These are phyloP conservation scores for Saturnia pavonia DNA, from an alignment of 2,888 invertebrate species.

Conservation along the genomic window DNA sequence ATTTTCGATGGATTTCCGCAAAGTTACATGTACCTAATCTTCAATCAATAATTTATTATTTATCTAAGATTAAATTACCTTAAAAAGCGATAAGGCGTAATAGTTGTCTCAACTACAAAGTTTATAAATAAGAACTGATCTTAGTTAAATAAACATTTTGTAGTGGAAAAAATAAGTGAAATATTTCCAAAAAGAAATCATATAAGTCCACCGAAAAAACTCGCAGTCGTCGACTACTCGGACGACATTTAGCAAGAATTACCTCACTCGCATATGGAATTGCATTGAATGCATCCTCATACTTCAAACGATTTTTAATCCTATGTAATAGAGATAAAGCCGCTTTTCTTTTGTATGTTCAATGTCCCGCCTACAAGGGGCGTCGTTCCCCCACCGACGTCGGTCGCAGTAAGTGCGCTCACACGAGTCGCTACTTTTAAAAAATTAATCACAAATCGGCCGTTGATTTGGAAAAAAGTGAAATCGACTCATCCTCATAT, in stretches of 20 bases:
- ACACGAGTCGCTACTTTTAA: slow-evolving; percentile 74
- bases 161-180: not conserved
- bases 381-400: slow-evolving; percentile 70
- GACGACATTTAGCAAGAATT: slow-evolving; percentile 71
- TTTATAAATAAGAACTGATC: not conserved
- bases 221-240: slow-evolving; percentile 46
- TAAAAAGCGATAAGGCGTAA: too few species aligned
- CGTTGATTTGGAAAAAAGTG: slow-evolving; percentile 72
- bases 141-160: not conserved
- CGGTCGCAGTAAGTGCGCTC: slow-evolving; percentile 67
- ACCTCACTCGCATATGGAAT: slow-evolving; percentile 63
- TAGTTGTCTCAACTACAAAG: too few species aligned
- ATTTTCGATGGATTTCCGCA: too few species aligned
- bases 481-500: slow-evolving; percentile 58
- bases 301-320: slow-evolving; percentile 29
- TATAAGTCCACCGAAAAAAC: slow-evolving; percentile 50
- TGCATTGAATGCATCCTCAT: slow-evolving; percentile 66
- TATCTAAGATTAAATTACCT: too few species aligned
- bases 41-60: too few species aligned
- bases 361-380: slow-evolving; percentile 76
- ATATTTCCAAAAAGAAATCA: slow-evolving; percentile 1
- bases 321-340: slow-evolving; percentile 37
- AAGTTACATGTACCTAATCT: too few species aligned
- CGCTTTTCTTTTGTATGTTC: slow-evolving; percentile 33
- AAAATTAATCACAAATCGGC: slow-evolving; percentile 73